Percentiles rank a stretch among this genome's conserved stretches.
Conservation (phyloP, 2,888 invertebrate species). For the Zaprionus bogoriensis region DNA sequence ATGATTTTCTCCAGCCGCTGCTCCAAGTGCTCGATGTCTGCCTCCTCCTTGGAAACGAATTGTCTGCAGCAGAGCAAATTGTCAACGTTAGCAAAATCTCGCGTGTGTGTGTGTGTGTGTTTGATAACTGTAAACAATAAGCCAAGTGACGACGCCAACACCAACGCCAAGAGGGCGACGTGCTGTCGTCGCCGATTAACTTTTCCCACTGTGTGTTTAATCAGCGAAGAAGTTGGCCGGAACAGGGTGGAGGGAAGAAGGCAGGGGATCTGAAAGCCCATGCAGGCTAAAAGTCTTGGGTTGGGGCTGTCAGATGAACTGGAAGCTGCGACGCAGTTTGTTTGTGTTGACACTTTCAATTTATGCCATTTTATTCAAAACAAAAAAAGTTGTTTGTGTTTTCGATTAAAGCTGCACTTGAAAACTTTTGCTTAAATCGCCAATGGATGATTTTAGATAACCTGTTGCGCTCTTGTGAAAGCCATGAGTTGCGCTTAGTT, state of each 20-base stretch:
- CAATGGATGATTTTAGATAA: slow-evolving; percentile 9
- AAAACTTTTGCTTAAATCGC: background rate
- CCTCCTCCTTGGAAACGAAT: slow-evolving; percentile 93
- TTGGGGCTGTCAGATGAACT: background rate
- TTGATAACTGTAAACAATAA: slow-evolving; percentile 18
- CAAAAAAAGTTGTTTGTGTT: slow-evolving; percentile 49
- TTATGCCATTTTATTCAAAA: slow-evolving; percentile 57
- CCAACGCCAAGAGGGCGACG: slow-evolving; percentile 5
- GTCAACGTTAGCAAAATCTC: slow-evolving; percentile 47
- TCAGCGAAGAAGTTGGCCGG: slow-evolving; percentile 25
- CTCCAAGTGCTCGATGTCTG: slow-evolving; percentile 93
- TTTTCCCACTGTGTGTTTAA: slow-evolving; percentile 37
- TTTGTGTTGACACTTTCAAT: slow-evolving; percentile 64
- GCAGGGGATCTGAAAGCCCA: background rate
- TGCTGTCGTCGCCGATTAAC: slow-evolving; percentile 48
- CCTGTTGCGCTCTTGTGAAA: slow-evolving; percentile 52
- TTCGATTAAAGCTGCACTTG: slow-evolving; percentile 43
- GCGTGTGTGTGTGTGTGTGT: no score
- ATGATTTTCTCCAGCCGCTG: slow-evolving; percentile 95
- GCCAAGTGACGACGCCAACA: slow-evolving; percentile 8
- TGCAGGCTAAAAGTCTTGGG: no score
- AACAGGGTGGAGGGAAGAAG: background rate
- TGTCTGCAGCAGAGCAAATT: slow-evolving; percentile 85
- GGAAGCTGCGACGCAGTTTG: slow-evolving; percentile 30
- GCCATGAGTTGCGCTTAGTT: slow-evolving; percentile 26